Conservation (phyloP, 1,140 invertebrate species). For the Drosophila sucinea region DNA sequence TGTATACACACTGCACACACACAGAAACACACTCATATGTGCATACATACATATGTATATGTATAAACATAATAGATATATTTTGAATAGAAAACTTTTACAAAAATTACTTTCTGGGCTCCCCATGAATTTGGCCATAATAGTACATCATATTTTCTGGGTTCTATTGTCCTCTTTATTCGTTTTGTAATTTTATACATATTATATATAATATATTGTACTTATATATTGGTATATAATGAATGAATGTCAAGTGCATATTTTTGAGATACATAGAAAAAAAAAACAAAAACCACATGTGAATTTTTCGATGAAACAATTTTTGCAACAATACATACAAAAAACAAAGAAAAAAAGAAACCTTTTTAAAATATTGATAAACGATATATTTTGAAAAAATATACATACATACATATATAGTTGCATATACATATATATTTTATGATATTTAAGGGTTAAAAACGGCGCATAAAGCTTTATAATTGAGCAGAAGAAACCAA, state of each 20-base stretch:
- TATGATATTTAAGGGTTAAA: slow-evolving; percentile 41
- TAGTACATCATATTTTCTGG: slow-evolving; percentile 55
- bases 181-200: slow-evolving; percentile 74
- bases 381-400: slow-evolving; percentile 13
- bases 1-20: slow-evolving; percentile 24
- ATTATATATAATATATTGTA: slow-evolving; percentile 5
- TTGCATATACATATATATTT: slow-evolving; percentile 29
- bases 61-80: slow-evolving; percentile 53
- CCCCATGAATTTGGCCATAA: slow-evolving; percentile 35
- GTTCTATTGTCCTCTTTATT: slow-evolving; percentile 43
- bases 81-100: slow-evolving; percentile 79
- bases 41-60: slow-evolving; percentile 42
- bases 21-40: slow-evolving; percentile 17
- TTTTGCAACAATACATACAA: slow-evolving; percentile 31
- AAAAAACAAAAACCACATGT: slow-evolving; percentile 37
- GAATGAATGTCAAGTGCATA: slow-evolving; percentile 63
- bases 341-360: slow-evolving; percentile 4
- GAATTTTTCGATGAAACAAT: slow-evolving; percentile 67
- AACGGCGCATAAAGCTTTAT: slow-evolving; percentile 66
- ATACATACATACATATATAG: slow-evolving; percentile 27
- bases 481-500: slow-evolving; percentile 15
- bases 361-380: slow-evolving; percentile 51
- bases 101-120: slow-evolving; percentile 47
- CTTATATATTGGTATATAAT: slow-evolving; percentile 28
- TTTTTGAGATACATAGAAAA: slow-evolving; percentile 66